Evolutionary conservation across 2,888 invertebrate species (phyloP).

Genomic region (Trichogramma dendrolimi): DNA sequence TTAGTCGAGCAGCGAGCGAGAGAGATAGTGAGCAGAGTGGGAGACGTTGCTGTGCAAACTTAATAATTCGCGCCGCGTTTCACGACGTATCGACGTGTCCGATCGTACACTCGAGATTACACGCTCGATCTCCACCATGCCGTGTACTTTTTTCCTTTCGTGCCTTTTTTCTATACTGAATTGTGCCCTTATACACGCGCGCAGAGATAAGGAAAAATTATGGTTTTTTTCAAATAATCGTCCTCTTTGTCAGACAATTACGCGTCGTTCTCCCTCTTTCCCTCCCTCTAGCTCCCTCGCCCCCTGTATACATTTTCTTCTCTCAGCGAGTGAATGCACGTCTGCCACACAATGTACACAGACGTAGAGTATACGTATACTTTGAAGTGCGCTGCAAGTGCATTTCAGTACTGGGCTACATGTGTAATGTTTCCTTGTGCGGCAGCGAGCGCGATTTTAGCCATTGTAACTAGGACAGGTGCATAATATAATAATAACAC

Average conservation of each 20-base stretch:
- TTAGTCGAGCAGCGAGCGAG: conserved; percentile 2
- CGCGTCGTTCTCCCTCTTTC: not conserved
- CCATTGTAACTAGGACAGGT: no score
- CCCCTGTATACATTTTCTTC: no score
- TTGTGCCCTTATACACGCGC: not conserved
- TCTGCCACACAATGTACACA: no score
- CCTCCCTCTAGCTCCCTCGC: no score
- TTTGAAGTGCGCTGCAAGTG: no score
- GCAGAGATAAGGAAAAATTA: conserved; percentile 20
- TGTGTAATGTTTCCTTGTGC: no score
- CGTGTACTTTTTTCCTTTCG: not conserved
- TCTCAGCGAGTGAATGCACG: no score
- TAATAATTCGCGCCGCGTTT: conserved; percentile 25
- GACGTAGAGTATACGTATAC: no score
- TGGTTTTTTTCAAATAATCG: conserved; percentile 20
- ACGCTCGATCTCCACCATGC: not conserved
- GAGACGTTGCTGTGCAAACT: conserved; percentile 14
- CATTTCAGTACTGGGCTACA: no score
- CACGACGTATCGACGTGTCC: conserved; percentile 10
- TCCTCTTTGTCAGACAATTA: conserved; percentile 28
- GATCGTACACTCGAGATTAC: not conserved
- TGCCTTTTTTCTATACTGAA: not conserved
- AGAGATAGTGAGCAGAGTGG: no score
- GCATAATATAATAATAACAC: no score
- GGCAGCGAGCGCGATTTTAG: no score